Base-by-base conservation (phyloP, 53 echinoderm and acorn worm genomes). In the Holothuria scabra region DNA sequence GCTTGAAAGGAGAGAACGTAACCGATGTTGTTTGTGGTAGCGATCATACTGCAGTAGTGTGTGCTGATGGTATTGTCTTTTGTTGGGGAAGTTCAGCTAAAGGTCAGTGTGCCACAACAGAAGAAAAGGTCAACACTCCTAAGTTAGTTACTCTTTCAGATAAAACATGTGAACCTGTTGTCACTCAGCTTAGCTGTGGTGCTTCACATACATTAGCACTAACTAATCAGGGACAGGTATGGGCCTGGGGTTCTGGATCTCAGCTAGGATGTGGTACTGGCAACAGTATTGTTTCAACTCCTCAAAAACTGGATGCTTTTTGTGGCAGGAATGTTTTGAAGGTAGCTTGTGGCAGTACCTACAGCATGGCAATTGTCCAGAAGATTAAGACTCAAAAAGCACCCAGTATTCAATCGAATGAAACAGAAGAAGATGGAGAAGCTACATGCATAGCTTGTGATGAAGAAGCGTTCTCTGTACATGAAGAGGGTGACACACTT, bases 1-100 rank as follows among this genome's bases (percentile, higher is more conserved):
- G 92, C 30, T 62, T 99, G 46, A 94, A 94, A 55, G 88, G 99
- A 5, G 99, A 99, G 88, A 99, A 99, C 81, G 92, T 99, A 46
- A 89, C 91, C 0, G 99, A 99, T 66, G 97, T 99, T 28, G 93
- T 94, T 25, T 99, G 99, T n/a, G 97, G 99, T 5, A 67, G 76
- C 57, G 94, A 94, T 80, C 99, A 99, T 75, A 99, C 99, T 3
- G 94, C 91, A 19, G 94, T 94, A 35, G 91, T 99, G 41, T 99
- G 99, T 46, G 85, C 90, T 30, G 94, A 93, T 67, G 99, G 94
- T n/a, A 99, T 99, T 5, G 99, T 99, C 74, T 99, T 99, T 85
- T 95, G 99, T 84, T 99, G 99, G 99, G 99, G 99, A 13, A 95
- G 95, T 67, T 94, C 92, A 24, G 89, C 86, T 28, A 89, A 83